These are phyloP conservation scores for Synergus umbraculus DNA, from an alignment of 2,888 invertebrate species.

Conservation along the genomic window DNA sequence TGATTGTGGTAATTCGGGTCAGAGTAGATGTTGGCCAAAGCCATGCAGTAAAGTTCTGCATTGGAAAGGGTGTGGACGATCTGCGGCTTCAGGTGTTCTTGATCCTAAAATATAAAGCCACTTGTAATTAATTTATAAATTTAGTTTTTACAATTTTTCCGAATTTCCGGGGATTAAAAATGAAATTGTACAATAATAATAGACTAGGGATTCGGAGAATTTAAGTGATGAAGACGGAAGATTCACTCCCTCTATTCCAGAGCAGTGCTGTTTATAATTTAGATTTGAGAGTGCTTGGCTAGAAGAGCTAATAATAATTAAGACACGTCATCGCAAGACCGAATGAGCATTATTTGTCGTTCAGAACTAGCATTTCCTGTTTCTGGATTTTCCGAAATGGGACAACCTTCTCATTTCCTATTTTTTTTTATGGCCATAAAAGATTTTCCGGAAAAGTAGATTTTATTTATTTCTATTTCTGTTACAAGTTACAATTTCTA, in stretches of 20 bases:
- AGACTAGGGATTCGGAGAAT: background rate
- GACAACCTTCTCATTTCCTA: background rate
- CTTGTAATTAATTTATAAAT: slow-evolving; percentile 16
- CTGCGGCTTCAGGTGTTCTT: slow-evolving; percentile 95
- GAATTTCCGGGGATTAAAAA: no score
- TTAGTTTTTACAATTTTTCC: background rate
- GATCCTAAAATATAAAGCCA: slow-evolving; percentile 81
- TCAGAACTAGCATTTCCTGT: background rate
- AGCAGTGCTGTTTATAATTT: slow-evolving; percentile 4
- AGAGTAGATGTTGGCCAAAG: slow-evolving; percentile 95
- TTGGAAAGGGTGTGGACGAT: slow-evolving; percentile 94
- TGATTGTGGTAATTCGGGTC: slow-evolving; percentile 97
- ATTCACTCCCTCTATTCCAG: slow-evolving; percentile 5
- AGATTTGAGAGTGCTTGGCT: background rate
- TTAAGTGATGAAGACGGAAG: background rate
- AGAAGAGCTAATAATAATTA: slow-evolving; percentile 27
- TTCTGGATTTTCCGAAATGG: background rate
- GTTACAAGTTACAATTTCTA: no score
- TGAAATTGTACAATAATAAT: background rate
- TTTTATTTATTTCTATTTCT: background rate
- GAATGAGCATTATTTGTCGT: slow-evolving; percentile 21
- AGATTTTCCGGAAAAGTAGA: background rate
- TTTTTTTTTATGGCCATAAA: background rate
- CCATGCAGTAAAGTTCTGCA: slow-evolving; percentile 96
- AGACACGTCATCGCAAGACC: slow-evolving; percentile 23